Percentiles rank a stretch among this genome's conserved stretches.
Evolutionary conservation across 2,113 vertebrate genomes (phyloP).

Genomic region (Xiphophorus maculatus): DNA sequence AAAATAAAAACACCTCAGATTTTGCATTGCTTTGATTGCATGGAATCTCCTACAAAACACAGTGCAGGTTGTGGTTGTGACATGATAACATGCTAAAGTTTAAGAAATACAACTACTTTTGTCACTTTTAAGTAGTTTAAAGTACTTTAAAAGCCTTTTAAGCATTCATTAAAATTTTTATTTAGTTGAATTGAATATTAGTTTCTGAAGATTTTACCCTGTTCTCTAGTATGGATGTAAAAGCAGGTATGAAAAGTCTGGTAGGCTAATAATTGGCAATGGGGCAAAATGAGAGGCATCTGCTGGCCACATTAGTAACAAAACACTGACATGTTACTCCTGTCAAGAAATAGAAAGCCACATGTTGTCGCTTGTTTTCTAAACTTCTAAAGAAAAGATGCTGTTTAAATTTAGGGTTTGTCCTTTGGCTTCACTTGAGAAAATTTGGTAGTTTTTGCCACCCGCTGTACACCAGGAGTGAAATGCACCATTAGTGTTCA

Average conservation of each 20-base stretch:
- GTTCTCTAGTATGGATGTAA: neutral
- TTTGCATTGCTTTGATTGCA: too few relatives aligned
- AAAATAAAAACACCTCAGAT: too few relatives aligned
- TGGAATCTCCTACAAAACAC: too few relatives aligned
- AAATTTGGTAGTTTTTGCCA: neutral
- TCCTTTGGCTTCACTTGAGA: neutral
- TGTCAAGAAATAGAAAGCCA: neutral
- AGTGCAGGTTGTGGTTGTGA: too few relatives aligned
- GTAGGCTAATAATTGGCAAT: neutral
- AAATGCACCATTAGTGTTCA: neutral
- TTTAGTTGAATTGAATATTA: too few relatives aligned
- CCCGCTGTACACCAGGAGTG: neutral
- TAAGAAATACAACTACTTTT: too few relatives aligned
- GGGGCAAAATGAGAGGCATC: neutral
- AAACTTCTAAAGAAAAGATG: neutral
- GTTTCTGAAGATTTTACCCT: too few relatives aligned
- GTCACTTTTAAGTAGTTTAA: too few relatives aligned
- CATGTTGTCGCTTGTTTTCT: neutral
- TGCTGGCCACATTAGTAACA: neutral
- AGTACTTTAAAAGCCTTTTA: too few relatives aligned
- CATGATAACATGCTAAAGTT: too few relatives aligned
- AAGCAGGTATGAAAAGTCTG: neutral
- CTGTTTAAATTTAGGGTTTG: neutral
- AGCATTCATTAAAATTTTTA: too few relatives aligned
- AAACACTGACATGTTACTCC: neutral